Evolutionary conservation across 2,113 vertebrate species (phyloP).

Genomic region (Xyliphius kryptos): DNA sequence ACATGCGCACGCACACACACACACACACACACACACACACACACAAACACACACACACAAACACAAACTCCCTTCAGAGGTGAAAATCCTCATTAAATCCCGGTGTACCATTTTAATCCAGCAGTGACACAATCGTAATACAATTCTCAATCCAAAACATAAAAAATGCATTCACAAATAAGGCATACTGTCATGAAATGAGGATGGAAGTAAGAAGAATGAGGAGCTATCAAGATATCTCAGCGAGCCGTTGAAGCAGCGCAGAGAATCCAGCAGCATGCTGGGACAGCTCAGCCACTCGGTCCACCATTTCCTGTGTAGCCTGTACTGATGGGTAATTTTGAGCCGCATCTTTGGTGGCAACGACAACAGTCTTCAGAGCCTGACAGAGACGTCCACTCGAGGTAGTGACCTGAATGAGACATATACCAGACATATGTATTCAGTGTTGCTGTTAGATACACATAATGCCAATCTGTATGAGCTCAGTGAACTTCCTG

Average conservation of each 20-base stretch:
- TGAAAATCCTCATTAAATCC: slow-evolving; percentile 24
- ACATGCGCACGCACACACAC: slow-evolving; percentile 35
- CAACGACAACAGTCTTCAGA: slow-evolving; percentile 75
- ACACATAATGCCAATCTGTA: no score
- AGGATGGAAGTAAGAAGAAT: slow-evolving; percentile 19
- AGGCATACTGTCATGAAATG: slow-evolving; percentile 55
- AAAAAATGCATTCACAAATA: slow-evolving; percentile 55
- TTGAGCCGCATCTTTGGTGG: slow-evolving; percentile 80
- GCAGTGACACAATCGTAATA: slow-evolving; percentile 31
- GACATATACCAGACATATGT: background rate
- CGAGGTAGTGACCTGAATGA: slow-evolving; percentile 67
- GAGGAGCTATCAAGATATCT: slow-evolving; percentile 61
- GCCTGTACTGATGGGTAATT: slow-evolving; percentile 77
- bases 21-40: slow-evolving; percentile 34
- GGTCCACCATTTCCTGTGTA: slow-evolving; percentile 75
- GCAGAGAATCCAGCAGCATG: slow-evolving; percentile 77
- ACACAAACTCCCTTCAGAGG: slow-evolving; percentile 29
- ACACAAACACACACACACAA: slow-evolving; percentile 44
- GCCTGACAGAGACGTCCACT: slow-evolving; percentile 76
- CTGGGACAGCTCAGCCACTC: slow-evolving; percentile 76
- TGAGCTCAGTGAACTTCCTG: no score
- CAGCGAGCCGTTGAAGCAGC: slow-evolving; percentile 69
- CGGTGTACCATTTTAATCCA: slow-evolving; percentile 23
- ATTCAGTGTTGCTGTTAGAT: no score
- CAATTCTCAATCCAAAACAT: slow-evolving; percentile 31